A percentile compares a stretch with the other conserved stretches of the same genome.
Evolutionary conservation across 2,113 vertebrate species (phyloP).

Genomic region (Coptodon bakossiorum): DNA sequence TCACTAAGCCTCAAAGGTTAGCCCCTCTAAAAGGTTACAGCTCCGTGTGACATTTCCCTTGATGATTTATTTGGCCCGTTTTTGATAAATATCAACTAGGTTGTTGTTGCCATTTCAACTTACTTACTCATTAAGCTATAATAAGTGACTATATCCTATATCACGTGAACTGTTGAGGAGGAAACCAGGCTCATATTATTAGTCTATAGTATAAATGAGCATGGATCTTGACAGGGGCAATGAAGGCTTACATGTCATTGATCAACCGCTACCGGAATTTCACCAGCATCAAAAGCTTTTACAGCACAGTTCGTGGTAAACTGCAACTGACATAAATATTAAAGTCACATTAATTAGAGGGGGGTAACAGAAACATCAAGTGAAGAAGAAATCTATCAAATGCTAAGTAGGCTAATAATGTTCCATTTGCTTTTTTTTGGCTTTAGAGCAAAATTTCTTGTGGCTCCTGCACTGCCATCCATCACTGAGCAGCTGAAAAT

Average conservation of each 20-base stretch:
- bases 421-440: constrained; percentile 19
- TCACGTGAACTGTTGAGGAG: background rate
- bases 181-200: background rate
- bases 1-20: constrained; percentile 52
- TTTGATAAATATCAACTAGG: constrained; percentile 52
- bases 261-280: background rate
- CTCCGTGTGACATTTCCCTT: constrained; percentile 58
- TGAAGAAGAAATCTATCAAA: background rate
- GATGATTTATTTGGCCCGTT: constrained; percentile 50
- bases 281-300: background rate
- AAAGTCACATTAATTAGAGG: constrained; percentile 6
- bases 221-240: background rate
- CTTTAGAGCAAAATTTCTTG: background rate
- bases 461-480: constrained; percentile 11
- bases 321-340: background rate
- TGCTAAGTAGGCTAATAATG: constrained; percentile 12
- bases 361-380: background rate
- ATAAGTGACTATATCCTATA: background rate
- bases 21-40: constrained; percentile 49
- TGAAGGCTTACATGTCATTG: background rate
- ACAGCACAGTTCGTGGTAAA: background rate
- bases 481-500: constrained; percentile 22
- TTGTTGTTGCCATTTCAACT: constrained; percentile 16
- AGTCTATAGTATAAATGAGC: background rate
- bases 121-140: constrained; percentile 18